Evolutionary conservation across 2,888 invertebrate genomes (phyloP), one percentile per base, ranked within the genome.

Genomic region (Pandemis corylana): DNA sequence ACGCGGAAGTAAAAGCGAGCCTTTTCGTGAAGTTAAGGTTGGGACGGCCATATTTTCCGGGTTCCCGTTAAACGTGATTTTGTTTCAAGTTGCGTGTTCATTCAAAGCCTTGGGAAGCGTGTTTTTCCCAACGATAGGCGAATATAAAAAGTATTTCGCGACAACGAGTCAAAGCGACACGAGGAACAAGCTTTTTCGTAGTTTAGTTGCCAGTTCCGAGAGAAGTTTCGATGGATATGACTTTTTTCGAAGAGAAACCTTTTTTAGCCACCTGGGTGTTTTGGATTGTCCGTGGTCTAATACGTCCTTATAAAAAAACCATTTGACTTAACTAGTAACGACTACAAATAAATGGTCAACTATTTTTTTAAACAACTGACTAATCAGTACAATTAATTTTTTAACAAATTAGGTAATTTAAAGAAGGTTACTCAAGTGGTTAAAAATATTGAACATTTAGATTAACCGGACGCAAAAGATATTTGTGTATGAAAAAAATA

Each of bases 31-130:
- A 20, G 59, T 59, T 59, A 5, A 59, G n/a, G 15, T 13, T 49
- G 53, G 6, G n/a, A 59, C 28, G 10, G 59, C 59, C 12, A 59
- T 59, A 59, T 59, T 59, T 59, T 28, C 59, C 59, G 28, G 42
- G 64, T 64, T 42, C 5, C 53, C 15, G 9, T 51, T 36, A 59
- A 69, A 70, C 70, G 63, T 64, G 70, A 63, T 70, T 70, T 63
- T 41, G 41, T 15, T 69, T 62, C 61, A 41, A 59, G 59, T 28
- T 56, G 53, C 53, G 53, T 10, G 59, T 41, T 69, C 15, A 41
- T 69, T 36, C 51, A 41, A 36, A 36, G n/a, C 62, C 44, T 0
- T n/a, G 41, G 36, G 62, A 13, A 49, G 49, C 12, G 42, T 63
- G 63, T 42, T 64, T 36, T 64, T 64, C 28, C 59, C 28, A 28